A percentile compares a stretch with the other conserved stretches of the same genome.
Evolutionary conservation across 2,797 vertebrate species (phyloP).

Genomic region (Scyliorhinus canicula): DNA sequence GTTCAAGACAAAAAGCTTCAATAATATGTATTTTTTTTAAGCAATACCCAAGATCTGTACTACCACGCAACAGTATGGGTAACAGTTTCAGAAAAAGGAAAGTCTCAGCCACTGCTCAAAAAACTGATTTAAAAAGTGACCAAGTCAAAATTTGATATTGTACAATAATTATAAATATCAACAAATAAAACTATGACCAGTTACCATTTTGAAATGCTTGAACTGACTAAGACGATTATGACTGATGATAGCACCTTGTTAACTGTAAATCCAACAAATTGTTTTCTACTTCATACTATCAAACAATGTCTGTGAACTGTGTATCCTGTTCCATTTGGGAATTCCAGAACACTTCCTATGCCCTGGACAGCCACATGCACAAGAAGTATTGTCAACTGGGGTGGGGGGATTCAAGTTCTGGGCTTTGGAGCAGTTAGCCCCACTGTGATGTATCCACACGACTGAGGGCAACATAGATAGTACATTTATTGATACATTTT

Average conservation of each 20-base stretch:
- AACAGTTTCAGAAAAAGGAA: not conserved
- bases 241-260: not conserved
- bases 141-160: not conserved
- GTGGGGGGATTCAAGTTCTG: not conserved
- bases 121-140: not conserved
- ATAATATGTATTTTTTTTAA: too few relatives aligned
- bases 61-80: not conserved
- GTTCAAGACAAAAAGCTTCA: too few relatives aligned
- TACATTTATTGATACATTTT: not conserved
- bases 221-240: not conserved
- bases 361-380: not conserved
- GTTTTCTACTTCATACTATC: not conserved
- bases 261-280: not conserved
- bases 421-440: not conserved
- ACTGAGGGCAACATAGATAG: not conserved
- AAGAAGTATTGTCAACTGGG: not conserved
- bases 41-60: too few relatives aligned
- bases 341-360: not conserved
- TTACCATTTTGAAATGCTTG: not conserved
- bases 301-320: not conserved
- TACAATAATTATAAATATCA: slow-evolving; percentile 6
- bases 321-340: not conserved
- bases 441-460: not conserved
- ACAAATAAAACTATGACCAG: not conserved
- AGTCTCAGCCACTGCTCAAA: not conserved